These are phyloP conservation scores for Zaprionus camerounensis DNA, from an alignment of 1,140 invertebrate species.

Conservation along the genomic window DNA sequence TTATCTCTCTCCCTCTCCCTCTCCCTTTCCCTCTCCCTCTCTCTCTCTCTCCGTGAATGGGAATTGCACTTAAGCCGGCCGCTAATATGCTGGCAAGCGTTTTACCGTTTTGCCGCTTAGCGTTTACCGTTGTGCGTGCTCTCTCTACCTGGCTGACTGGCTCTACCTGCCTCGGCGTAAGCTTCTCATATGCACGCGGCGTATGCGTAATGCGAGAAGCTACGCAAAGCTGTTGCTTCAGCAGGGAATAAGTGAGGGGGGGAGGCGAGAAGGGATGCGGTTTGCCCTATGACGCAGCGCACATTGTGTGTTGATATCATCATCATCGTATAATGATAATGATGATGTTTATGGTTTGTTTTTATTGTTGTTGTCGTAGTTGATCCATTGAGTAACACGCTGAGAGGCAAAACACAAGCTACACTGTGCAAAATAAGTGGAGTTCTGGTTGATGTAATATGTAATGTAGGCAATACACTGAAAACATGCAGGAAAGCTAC, in stretches of 20 bases:
- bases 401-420: background rate
- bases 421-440: background rate
- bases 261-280: background rate
- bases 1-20: background rate
- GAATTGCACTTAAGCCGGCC: conserved; percentile 53
- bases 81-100: conserved; percentile 38
- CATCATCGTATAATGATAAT: conserved; percentile 21
- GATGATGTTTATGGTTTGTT: conserved; percentile 6
- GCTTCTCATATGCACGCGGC: conserved; percentile 28
- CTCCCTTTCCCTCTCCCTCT: conserved; percentile 12
- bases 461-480: no score
- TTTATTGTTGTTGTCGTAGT: conserved; percentile 6
- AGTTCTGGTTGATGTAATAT: background rate
- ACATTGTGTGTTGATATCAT: conserved; percentile 46
- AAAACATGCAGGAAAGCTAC: no score
- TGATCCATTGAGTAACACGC: conserved; percentile 13
- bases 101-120: conserved; percentile 20
- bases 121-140: conserved; percentile 40
- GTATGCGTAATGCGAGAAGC: conserved; percentile 60
- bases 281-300: conserved; percentile 35
- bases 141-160: conserved; percentile 16
- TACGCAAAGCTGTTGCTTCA: conserved; percentile 46
- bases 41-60: conserved; percentile 40
- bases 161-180: conserved; percentile 2
- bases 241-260: background rate